Evolutionary conservation across 2,113 vertebrate species (phyloP).

Genomic region (Rhineura floridana): DNA sequence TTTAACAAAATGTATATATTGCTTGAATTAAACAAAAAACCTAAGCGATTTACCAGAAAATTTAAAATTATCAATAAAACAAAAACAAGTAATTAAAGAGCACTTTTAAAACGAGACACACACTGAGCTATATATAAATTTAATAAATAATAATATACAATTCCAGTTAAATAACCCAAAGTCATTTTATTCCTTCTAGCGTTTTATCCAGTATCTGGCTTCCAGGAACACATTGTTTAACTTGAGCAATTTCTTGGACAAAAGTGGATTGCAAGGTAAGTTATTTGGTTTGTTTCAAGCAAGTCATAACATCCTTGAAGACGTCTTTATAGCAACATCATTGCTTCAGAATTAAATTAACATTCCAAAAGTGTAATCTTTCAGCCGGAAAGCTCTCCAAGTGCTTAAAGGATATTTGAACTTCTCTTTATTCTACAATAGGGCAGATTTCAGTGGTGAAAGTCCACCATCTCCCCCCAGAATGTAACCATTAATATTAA

Average conservation of each 20-base stretch:
- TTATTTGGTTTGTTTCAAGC: neutral
- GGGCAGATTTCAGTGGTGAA: neutral
- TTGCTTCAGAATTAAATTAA: neutral
- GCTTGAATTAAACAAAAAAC: too few species aligned
- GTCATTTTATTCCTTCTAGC: constrained; percentile 75
- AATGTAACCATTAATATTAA: neutral
- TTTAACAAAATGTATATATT: too few species aligned
- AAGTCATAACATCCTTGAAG: neutral
- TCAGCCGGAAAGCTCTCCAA: neutral
- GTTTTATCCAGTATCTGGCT: constrained; percentile 96
- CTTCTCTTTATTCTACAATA: neutral
- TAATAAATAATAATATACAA: neutral
- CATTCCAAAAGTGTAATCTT: constrained; percentile 1
- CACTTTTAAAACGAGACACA: neutral
- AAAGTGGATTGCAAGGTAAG: constrained; percentile 97
- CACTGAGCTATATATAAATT: neutral
- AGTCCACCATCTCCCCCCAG: neutral
- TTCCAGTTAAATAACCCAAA: constrained; percentile 26
- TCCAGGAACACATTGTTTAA: constrained; percentile 99
- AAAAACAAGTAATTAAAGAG: neutral
- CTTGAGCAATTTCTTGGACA: constrained; percentile 98
- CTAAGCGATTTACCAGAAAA: too few species aligned
- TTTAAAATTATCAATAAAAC: too few species aligned
- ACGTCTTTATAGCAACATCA: neutral
- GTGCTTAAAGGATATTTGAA: neutral